A percentile compares a stretch with the other conserved stretches of the same genome.
Evolutionary conservation across 2,888 invertebrate genomes (phyloP).

Genomic region (Glyphotaelius pellucidus): DNA sequence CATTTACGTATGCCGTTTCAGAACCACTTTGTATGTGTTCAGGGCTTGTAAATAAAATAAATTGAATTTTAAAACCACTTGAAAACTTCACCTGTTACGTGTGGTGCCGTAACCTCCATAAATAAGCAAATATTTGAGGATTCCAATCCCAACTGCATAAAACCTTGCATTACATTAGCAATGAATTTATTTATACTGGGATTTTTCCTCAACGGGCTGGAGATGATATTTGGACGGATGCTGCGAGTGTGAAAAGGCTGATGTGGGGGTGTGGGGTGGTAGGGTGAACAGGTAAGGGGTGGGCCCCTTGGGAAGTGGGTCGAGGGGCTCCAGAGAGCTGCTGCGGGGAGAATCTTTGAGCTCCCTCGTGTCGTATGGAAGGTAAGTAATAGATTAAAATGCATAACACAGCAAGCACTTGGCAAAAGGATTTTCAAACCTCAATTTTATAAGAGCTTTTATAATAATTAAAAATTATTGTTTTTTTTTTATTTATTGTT

Average conservation of each 20-base stretch:
- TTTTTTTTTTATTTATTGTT: no score
- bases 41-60: neutral
- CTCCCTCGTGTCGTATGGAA: neutral
- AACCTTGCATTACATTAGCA: neutral
- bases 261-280: neutral
- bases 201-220: neutral
- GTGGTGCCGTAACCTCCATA: neutral
- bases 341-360: slow-evolving; percentile 4
- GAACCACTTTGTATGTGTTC: neutral
- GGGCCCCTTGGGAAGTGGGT: slow-evolving; percentile 7
- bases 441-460: neutral
- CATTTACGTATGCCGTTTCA: neutral
- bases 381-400: neutral
- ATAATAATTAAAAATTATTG: neutral
- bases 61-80: neutral
- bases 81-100: neutral
- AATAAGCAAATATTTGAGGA: neutral
- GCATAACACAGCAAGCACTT: neutral
- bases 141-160: neutral
- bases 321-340: neutral
- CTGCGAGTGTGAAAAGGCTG: neutral
- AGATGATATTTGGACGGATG: neutral
- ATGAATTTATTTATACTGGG: neutral
- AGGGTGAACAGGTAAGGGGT: neutral
- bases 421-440: neutral